Evolutionary conservation across 1,140 invertebrate species (phyloP), one percentile per base, ranked within the genome.

Genomic region (Phymastichus coffea): DNA sequence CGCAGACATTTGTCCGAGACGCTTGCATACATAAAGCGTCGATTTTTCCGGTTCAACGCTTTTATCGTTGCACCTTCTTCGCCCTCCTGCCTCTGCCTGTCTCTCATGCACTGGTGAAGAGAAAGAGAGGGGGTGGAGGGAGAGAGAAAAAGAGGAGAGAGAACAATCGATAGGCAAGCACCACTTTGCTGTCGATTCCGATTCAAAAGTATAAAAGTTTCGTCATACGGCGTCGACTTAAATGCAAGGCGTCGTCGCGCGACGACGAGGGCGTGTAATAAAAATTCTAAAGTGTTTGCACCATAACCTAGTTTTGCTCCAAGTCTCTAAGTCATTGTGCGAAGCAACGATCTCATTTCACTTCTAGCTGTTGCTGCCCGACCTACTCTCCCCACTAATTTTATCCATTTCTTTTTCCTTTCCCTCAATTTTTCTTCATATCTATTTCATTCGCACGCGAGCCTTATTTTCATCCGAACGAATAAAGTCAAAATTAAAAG

Each of bases 271-370:
- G 55, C 19, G 37, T 58, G 56, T 67, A 68, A 69, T 70, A 70
- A 70, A 73, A 71, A 69, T 67, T 56, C 61, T 54, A 49, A 67
- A 68, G 60, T 65, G 64, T 65, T 69, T 60, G 55, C 57, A 48
- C 43, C 61, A 59, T 69, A 66, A 71, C 64, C 68, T 61, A 69
- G 61, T 70, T 71, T 65, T 17, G n/a, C 28, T 6, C 28, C 28
- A 7, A 33, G 28, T 12, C 12, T 44, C 26, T 65, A 63, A 61
- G 57, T 71, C 64, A 66, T 60, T n/a, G 57, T 63, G 55, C 33
- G 43, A 64, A n/a, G n/a, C n/a, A n/a, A 66, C 58, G 64, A 66
- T 68, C 57, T 57, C 61, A 57, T 63, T 67, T 70, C 63, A 63
- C 46, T 55, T 54, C 43, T 54, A 28, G 20, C 19, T 46, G 58